Base-by-base conservation (phyloP, 2,113 vertebrate species). In the Thryonomys swinderianus region DNA sequence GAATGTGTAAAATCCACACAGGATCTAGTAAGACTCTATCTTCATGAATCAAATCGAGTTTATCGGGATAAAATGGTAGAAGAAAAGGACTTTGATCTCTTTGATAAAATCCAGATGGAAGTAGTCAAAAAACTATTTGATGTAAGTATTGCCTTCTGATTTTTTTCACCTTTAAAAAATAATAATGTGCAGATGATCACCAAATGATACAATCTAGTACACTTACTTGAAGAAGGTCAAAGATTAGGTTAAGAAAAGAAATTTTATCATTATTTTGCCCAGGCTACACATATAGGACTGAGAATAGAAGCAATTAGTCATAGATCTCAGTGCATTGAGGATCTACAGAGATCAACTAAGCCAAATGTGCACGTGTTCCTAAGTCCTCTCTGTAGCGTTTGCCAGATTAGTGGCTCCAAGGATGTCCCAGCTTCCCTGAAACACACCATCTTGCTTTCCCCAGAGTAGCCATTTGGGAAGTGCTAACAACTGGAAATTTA, bases 21-120 rank as follows among this genome's bases (percentile, higher is more conserved):
- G 2, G 99, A 99, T 95, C 97, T 99, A 32, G 95, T 99, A 95
- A 99, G 98, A 88, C 98, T 99, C 95, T 99, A 99, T 98, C 98
- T 99, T 91, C 99, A 99, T 0, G 99, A 99, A 97, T 99, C 99
- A 25, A 98, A 93, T 93, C 97, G 99, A 0, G 99, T 99, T 96
- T 99, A 99, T 97, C 97, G 99, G 89, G 99, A 99, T 92, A 99
- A 99, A 97, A 99, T 99, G 99, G 97, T 99, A 66, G 99, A 99
- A 78, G 98, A 99, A 87, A 97, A 71, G 23, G 99, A 99, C 96
- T 98, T 98, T 14, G 90, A 88, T 9, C 79, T 97, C 94, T 99
- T 99, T 98, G 99, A 99, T 98, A 99, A 99, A 98, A 98, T 99
- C 88, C 99, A 99, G 97, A 73, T 74, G 55, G 99, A 99, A 67